These are phyloP conservation scores for Pagetopsis macropterus DNA, from an alignment of 2,797 vertebrate genomes.

Conservation along the genomic window DNA sequence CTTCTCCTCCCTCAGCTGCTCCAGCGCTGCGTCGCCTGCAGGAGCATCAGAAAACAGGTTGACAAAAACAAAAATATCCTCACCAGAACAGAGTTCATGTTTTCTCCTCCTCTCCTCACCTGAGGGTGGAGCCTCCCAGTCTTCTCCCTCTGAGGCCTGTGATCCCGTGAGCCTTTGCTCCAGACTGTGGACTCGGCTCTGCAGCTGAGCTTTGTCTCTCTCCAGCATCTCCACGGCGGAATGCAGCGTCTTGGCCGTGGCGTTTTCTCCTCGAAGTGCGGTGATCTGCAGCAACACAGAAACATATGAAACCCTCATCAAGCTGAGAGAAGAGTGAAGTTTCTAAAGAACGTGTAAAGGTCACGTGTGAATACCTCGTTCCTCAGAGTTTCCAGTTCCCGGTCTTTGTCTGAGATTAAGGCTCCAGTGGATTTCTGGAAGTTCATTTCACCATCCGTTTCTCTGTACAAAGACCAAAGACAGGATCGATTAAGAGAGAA, in stretches of 20 bases:
- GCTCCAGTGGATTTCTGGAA: conserved; percentile 85
- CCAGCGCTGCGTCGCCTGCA: conserved; percentile 84
- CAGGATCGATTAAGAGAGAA: background rate
- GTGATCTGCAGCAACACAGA: conserved; percentile 81
- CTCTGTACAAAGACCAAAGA: conserved; percentile 77
- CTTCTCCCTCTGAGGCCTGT: conserved; percentile 76
- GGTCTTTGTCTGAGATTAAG: conserved; percentile 90
- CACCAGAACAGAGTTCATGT: fast-evolving
- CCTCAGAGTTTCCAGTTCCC: conserved; percentile 91
- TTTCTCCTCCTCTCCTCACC: conserved; percentile 74
- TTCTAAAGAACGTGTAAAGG: background rate
- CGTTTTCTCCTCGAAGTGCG: conserved; percentile 90
- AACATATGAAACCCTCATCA: background rate
- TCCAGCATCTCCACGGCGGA: conserved; percentile 90
- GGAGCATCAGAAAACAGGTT: conserved; percentile 13
- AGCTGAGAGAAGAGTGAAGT: background rate
- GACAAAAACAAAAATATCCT: background rate
- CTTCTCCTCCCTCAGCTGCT: conserved; percentile 89
- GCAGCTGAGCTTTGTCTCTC: conserved; percentile 91
- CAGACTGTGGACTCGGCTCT: conserved; percentile 88
- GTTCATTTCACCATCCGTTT: conserved; percentile 82
- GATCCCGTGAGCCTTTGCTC: conserved; percentile 90
- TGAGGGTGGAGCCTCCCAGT: conserved; percentile 70
- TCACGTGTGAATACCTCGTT: conserved; percentile 84
- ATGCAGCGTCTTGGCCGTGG: conserved; percentile 90